Evolutionary conservation across 2,113 vertebrate genomes (phyloP).

Genomic region (Pluvialis apricaria): DNA sequence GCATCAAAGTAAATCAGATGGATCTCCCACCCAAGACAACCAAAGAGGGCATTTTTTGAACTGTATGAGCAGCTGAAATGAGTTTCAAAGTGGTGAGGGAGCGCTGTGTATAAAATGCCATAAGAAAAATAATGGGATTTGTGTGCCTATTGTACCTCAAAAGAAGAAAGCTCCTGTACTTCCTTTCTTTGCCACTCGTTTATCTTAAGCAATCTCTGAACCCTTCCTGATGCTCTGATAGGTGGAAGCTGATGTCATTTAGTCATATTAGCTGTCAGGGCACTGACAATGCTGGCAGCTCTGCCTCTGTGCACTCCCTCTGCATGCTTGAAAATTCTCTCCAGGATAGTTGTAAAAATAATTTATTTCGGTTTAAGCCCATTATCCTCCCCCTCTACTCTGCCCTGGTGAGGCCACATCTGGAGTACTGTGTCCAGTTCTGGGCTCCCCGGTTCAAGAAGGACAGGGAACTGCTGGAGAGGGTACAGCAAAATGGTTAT

Average conservation of each 20-base stretch:
- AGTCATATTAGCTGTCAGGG: conserved; percentile 17
- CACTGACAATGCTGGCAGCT: conserved; percentile 35
- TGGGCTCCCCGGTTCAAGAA: too few relatives aligned
- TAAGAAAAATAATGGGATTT: conserved; percentile 60
- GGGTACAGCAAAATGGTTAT: too few relatives aligned
- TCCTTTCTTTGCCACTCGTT: conserved; percentile 36
- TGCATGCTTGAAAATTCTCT: conserved; percentile 35
- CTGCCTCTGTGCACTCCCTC: not conserved
- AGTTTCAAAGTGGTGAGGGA: conserved; percentile 39
- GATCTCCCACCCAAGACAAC: not conserved
- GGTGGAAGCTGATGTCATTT: conserved; percentile 22
- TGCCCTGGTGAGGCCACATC: too few relatives aligned
- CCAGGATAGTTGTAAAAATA: conserved; percentile 45
- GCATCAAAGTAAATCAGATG: conserved; percentile 26
- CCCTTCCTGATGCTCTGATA: not conserved
- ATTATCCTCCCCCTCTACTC: not conserved
- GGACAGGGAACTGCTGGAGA: too few relatives aligned
- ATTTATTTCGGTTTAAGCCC: conserved; percentile 50
- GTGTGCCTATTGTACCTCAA: not conserved
- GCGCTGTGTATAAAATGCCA: not conserved
- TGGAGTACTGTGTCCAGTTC: too few relatives aligned
- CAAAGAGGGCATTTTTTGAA: conserved; percentile 11
- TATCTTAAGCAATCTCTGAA: conserved; percentile 46
- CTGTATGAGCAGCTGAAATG: not conserved
- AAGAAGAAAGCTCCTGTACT: not conserved